Base-by-base conservation (phyloP, 2,797 vertebrate species). In the Catharus ustulatus region DNA sequence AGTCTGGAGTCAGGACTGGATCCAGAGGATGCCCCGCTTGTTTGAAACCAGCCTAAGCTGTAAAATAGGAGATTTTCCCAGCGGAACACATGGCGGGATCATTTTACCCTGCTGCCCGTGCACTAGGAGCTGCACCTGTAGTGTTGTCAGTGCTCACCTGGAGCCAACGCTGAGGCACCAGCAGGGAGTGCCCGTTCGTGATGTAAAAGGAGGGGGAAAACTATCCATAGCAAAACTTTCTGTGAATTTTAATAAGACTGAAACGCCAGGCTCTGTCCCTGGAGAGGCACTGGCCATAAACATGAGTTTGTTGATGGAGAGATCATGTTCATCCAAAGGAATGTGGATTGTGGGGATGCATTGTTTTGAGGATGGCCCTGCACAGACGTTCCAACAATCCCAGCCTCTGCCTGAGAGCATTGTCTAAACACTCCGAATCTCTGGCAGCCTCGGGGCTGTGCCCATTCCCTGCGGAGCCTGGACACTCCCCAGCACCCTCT, bases 171-270 rank as follows among this genome's bases (percentile, higher is more conserved):
- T 57, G 71, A 49, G 64, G 27, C 49, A 45, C 38, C 38, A 21
- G 1, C 2, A 7, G 49, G 27, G 36, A 63, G 18, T 10, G 42
- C 32, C 26, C 1, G 2, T 10, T 34, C 2, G 4, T 27, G 12
- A 27, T 15, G 57, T 32, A 45, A 87, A 83, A 66, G 18, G 36
- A 67, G 17, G 15, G 14, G 2, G 2, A n/a, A 58, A 77, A 57
- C 22, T 20, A 45, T 5, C 63, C 19, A 40, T 22, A 52, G 49
- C 38, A 84, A 63, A 74, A 32, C 26, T 42, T 63, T 18, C n/a
- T 48, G n/a, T 69, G 69, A n/a, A 58, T 57, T 73, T 58, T n/a
- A 57, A 3, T 20, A 51, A 58, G 30, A 36, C 8, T 16, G 48
- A 57, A 84, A 73, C 40, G 24, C 15, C 11, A 15, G 38, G 14